Conservation (phyloP, 2,113 vertebrate species). For the Shinisaurus crocodilurus region DNA sequence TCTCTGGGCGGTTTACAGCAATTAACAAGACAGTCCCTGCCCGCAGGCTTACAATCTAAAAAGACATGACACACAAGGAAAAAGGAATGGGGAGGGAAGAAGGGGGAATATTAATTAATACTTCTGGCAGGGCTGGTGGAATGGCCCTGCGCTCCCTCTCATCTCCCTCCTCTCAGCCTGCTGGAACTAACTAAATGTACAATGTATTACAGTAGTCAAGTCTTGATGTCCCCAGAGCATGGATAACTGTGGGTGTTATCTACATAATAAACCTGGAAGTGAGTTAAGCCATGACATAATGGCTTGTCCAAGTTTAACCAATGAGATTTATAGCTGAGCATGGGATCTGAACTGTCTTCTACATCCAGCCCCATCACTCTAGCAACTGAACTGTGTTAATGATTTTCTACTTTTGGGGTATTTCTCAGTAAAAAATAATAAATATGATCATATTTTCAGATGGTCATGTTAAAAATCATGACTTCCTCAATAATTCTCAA, state of each 20-base stretch:
- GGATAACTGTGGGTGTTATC: neutral
- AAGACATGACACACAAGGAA: no score
- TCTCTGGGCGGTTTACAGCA: no score
- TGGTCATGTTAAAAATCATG: neutral
- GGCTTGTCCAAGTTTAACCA: neutral
- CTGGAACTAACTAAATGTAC: no score
- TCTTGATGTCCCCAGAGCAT: neutral
- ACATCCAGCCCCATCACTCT: neutral
- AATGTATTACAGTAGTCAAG: neutral
- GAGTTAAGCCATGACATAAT: neutral
- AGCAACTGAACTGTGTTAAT: neutral
- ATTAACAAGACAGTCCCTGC: no score
- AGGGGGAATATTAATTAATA: no score
- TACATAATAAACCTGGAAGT: neutral
- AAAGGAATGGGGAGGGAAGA: no score
- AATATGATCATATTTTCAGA: slow-evolving; percentile 20
- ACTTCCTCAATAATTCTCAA: slow-evolving; percentile 7
- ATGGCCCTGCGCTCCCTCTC: no score
- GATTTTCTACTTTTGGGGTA: slow-evolving; percentile 30
- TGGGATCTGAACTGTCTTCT: neutral
- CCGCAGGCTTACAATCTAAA: no score
- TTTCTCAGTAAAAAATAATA: neutral
- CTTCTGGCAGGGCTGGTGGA: no score
- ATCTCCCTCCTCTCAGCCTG: no score
- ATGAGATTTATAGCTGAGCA: neutral